A percentile compares a stretch with the other conserved stretches of the same genome.
These are phyloP conservation scores for Macrotrachela quadricornifera DNA, from an alignment of 1,140 invertebrate species.

Conservation along the genomic window DNA sequence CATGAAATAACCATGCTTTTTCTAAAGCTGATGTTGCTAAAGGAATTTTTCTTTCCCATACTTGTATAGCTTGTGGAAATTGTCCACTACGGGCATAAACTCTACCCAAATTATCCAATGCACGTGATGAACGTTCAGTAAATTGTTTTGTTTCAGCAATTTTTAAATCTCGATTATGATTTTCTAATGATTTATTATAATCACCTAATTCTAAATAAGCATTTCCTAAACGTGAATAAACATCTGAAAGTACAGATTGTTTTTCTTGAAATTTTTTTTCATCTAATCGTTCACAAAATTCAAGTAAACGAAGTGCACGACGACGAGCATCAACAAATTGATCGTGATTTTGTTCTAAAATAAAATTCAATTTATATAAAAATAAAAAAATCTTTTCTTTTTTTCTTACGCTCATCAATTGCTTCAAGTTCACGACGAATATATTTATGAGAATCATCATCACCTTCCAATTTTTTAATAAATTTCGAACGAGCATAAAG, in stretches of 20 bases:
- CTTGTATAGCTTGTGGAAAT: slow-evolving; percentile 23
- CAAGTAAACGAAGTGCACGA: background rate
- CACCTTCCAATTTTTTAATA: slow-evolving; percentile 10
- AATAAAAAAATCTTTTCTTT: too few relatives aligned
- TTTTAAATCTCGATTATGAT: slow-evolving; percentile 21
- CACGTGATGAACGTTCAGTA: slow-evolving; percentile 23
- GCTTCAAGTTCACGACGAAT: slow-evolving; percentile 21
- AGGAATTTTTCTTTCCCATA: slow-evolving; percentile 21
- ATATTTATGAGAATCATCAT: slow-evolving; percentile 13
- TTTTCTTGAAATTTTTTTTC: slow-evolving; percentile 20
- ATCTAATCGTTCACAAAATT: background rate
- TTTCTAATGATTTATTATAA: slow-evolving; percentile 18
- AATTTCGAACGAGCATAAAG: slow-evolving; percentile 23
- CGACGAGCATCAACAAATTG: slow-evolving; percentile 1
- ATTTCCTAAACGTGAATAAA: slow-evolving; percentile 28
- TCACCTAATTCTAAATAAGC: slow-evolving; percentile 25
- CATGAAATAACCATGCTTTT: slow-evolving; percentile 29
- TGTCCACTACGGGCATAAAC: slow-evolving; percentile 24
- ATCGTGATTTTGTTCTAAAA: background rate
- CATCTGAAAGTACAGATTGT: slow-evolving; percentile 19
- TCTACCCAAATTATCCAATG: slow-evolving; percentile 26
- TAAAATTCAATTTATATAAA: too few relatives aligned
- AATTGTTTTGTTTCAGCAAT: slow-evolving; percentile 20
- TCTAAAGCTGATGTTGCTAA: slow-evolving; percentile 20
- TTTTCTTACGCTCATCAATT: slow-evolving; percentile 24